Conservation (phyloP, 2,113 vertebrate genomes). For the Coptodon rendalli region DNA sequence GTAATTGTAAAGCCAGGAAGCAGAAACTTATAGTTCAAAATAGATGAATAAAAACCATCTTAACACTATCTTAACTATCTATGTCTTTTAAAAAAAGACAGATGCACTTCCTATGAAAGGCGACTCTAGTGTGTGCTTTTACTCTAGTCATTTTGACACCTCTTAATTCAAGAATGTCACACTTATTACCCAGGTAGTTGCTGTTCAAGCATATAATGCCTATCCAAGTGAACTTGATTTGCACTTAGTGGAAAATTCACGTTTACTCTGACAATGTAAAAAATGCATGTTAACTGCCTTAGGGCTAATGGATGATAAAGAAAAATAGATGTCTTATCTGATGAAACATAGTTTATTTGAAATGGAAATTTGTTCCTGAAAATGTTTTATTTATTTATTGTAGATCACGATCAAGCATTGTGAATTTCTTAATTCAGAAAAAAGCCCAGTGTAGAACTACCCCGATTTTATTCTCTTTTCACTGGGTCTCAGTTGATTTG, state of each 20-base stretch:
- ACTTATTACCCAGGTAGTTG: conserved; percentile 26
- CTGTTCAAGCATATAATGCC: conserved; percentile 16
- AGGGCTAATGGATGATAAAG: conserved; percentile 28
- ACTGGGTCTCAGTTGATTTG: not conserved
- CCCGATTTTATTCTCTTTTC: not conserved
- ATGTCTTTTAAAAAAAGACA: not conserved
- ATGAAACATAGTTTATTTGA: not conserved
- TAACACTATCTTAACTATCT: not conserved
- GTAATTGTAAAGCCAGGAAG: not conserved
- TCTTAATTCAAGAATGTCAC: conserved; percentile 16
- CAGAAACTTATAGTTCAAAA: not conserved
- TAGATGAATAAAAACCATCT: not conserved
- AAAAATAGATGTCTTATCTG: not conserved
- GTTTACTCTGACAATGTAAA: conserved; percentile 29
- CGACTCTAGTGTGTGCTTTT: not conserved
- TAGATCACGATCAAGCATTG: not conserved
- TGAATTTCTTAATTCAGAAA: not conserved
- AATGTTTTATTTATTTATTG: not conserved
- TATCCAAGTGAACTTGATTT: conserved; percentile 32
- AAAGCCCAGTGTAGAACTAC: not conserved
- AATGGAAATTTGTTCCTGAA: not conserved
- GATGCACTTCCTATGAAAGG: not conserved
- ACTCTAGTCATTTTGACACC: not conserved
- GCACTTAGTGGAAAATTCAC: conserved; percentile 47
- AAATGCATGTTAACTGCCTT: conserved; percentile 39